Evolutionary conservation across 2,113 vertebrate genomes (phyloP), one percentile per base, ranked within the genome.

Genomic region (Sorex fumeus): DNA sequence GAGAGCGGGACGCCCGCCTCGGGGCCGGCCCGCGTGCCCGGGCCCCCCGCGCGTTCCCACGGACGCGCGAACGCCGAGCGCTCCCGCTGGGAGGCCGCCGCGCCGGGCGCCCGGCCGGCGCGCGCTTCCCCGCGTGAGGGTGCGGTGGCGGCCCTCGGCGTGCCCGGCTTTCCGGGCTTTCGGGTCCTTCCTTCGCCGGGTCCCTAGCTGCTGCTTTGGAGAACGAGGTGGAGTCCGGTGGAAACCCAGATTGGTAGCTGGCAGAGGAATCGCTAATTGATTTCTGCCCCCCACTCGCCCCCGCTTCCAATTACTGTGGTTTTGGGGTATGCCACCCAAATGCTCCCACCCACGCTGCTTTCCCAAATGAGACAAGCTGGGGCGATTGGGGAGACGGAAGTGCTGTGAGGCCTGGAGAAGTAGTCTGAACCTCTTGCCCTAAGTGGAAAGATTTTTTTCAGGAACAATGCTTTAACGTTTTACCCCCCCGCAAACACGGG

Each of bases 261-360:
- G 1, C 43, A 32, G 78, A 57, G 43, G 81, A 79, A 64, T 50
- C 72, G 64, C 87, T 90, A 78, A 90, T 77, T 2, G 1, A 91
- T 90, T 67, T 84, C 96, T 96, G 90, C 57, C 69, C 82, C 89
- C 57, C 64, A 53, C 62, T 32, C 62, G 18, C 69, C 89, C 47
- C 64, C 43, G 67, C 53, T 80, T 91, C 89, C 91, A 94, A 91
- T 96, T 94, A 91, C 95, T 94, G 95, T 84, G 93, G 96, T 93
- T 94, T 93, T 80, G 3, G 84, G 95, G 77, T 90, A 89, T 96
- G 88, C 95, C 95, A 96, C 94, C 94, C 92, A 94, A 94, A 88
- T 77, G 74, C 50, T 95, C 93, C 92, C 96, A 95, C 96, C 94
- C 94, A 96, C 93, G 77, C 74, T 94, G 95, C 84, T 77, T 94